These are phyloP conservation scores for Zaprionus camerounensis DNA, from an alignment of 1,140 invertebrate species.

Conservation along the genomic window DNA sequence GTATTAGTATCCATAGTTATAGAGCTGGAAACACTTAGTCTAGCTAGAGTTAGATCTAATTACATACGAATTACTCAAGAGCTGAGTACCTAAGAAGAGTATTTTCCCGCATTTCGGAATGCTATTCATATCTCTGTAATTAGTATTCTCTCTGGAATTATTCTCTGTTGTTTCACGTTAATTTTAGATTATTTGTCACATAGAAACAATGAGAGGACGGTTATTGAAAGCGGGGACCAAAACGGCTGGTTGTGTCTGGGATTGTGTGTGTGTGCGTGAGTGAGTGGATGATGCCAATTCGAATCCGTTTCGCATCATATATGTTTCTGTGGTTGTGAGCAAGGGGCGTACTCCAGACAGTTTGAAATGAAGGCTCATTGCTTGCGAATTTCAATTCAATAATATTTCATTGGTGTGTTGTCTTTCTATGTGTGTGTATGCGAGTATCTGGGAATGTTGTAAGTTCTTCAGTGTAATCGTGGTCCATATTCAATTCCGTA, in stretches of 20 bases:
- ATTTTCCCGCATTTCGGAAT: slow-evolving; percentile 4
- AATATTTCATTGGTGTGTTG: neutral
- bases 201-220: slow-evolving; percentile 82
- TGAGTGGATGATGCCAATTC: slow-evolving; percentile 30
- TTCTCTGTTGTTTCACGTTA: neutral
- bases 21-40: slow-evolving; percentile 39
- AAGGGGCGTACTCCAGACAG: slow-evolving; percentile 53
- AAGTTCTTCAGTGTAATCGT: neutral
- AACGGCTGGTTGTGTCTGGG: slow-evolving; percentile 7
- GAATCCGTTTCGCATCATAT: slow-evolving; percentile 33
- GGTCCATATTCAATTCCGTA: slow-evolving; percentile 5
- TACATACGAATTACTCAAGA: slow-evolving; percentile 11
- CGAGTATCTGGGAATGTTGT: neutral
- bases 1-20: slow-evolving; percentile 25
- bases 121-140: neutral
- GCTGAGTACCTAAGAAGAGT: slow-evolving; percentile 17
- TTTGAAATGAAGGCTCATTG: slow-evolving; percentile 37
- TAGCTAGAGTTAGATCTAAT: slow-evolving; percentile 6
- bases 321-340: slow-evolving; percentile 48
- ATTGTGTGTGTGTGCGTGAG: slow-evolving; percentile 4
- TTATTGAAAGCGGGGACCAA: slow-evolving; percentile 71
- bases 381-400: slow-evolving; percentile 8
- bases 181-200: slow-evolving; percentile 78
- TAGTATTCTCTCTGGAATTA: slow-evolving; percentile 14
- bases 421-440: slow-evolving; percentile 6